Evolutionary conservation across 2,888 invertebrate species (phyloP), one percentile per base, ranked within the genome.

Genomic region (Gerris lacustris): DNA sequence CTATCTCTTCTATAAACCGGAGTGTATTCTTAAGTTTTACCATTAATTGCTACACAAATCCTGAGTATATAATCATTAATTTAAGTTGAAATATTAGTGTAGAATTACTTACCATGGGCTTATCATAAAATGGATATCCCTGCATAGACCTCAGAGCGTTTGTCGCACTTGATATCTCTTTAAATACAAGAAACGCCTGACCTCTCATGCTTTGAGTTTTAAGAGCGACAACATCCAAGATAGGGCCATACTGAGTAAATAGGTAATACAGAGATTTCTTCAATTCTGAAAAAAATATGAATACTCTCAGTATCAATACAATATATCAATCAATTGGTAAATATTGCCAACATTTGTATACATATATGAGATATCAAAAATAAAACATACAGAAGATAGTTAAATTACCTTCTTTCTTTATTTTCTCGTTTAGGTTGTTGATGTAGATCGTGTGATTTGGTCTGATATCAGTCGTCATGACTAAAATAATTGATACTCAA

Each of bases 111-210:
- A 91, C 92, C 98, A 99, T 98, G 68, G 97, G 96, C 83, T 99
- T 99, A 78, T 99, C 99, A 80, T 99, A 99, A 82, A 99, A 99
- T 6, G 98, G 98, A 81, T 99, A 99, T 69, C 98, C 98, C 82
- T 96, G 99, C 97, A 99, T 98, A 31, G 98, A 96, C 76, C 97
- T 84, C 67, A 99, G 82, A 0, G 99, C 99, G 80, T 94, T 96
- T 0, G 97, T 95, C 0, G 97, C 94, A 81, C 96, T 95, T 70
- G 91, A 89, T 72, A 98, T 94, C 82, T 98, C 97, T 79, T 97
- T 97, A 79, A 98, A 98, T 77, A 97, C 93, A n/a, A 98, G 96
- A 84, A 98, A 98, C 0, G 98, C 98, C 81, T 99, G 99, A 0
- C 99, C 99, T 77, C 97, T 85, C 96, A 98, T 96, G 82, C 95